Evolutionary conservation across 2,888 invertebrate genomes (phyloP).

Genomic region (Leptinotarsa peninsularis): DNA sequence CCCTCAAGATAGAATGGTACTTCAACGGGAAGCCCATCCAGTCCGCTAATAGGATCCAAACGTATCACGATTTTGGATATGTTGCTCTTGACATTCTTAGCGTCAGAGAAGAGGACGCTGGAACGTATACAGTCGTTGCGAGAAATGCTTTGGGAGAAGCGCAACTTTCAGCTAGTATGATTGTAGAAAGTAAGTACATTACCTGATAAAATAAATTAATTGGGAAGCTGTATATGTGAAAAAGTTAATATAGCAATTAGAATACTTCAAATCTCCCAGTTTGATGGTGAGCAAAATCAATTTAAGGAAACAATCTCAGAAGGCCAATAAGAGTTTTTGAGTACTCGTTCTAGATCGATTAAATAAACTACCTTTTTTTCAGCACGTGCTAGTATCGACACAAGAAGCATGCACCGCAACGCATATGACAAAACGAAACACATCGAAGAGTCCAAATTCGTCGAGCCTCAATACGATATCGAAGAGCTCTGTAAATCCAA

Average conservation of each 20-base stretch:
- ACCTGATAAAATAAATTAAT: not conserved
- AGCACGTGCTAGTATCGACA: slow-evolving; percentile 91
- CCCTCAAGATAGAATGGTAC: slow-evolving; percentile 96
- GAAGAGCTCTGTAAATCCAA: slow-evolving; percentile 94
- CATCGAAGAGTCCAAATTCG: slow-evolving; percentile 86
- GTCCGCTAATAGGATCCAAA: slow-evolving; percentile 91
- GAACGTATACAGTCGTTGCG: slow-evolving; percentile 92
- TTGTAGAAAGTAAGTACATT: slow-evolving; percentile 84
- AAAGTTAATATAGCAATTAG: too few relatives aligned
- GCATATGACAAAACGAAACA: slow-evolving; percentile 89
- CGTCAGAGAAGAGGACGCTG: slow-evolving; percentile 92
- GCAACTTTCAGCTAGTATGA: slow-evolving; percentile 84
- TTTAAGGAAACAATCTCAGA: too few relatives aligned
- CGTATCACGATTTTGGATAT: slow-evolving; percentile 96
- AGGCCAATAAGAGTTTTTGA: too few relatives aligned
- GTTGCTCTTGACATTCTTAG: slow-evolving; percentile 95
- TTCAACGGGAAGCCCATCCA: slow-evolving; percentile 93
- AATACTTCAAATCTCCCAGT: too few relatives aligned
- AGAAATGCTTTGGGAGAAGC: slow-evolving; percentile 92
- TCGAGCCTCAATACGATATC: slow-evolving; percentile 89
- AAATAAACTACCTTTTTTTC: slow-evolving; percentile 53
- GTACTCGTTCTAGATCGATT: not conserved
- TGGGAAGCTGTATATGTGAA: not conserved
- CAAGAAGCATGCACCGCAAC: slow-evolving; percentile 89
- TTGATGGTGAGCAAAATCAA: too few relatives aligned